Evolutionary conservation across 1,140 invertebrate genomes (phyloP), one percentile per base, ranked within the genome.

Genomic region (Listronotus oregonensis): DNA sequence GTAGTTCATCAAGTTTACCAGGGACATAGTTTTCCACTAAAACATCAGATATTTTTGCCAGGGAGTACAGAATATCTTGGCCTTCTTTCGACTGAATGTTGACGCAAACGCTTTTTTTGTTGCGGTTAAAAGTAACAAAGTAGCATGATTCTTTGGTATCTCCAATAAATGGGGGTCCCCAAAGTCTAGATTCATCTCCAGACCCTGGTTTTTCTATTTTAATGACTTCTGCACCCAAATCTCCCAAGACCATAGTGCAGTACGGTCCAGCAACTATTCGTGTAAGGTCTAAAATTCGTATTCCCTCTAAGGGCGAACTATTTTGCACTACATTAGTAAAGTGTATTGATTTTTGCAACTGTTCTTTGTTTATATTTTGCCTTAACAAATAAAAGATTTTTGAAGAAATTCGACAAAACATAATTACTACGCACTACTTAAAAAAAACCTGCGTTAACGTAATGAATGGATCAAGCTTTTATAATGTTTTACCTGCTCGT

Each of bases 11-110:
- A 64, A 99, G 78, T 73, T 94, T 95, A 0, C 95, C 95, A 12
- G 96, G 96, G 0, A 98, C 81, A 81, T 91, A 99, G 81, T 99
- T 99, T 78, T 99, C 96, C 10, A 99, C 84, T 0, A 98, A 74
- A 18, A 99, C 87, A 83, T 99, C 96, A 79, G 89, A 67, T n/a
- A 89, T 85, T 51, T 80, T 80, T 10, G 87, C 90, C 42, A 95
- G 78, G 46, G 94, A 84, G 68, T 88, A 83, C 11, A 97, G 80
- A 21, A 98, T 81, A 42, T 90, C 77, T n/a, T n/a, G n/a, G 1
- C 96, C 96, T 78, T 86, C 78, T 21, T 73, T 49, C 15, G 82
- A 81, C 75, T 94, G 95, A 1, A 98, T 79, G 79, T 99, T 87
- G 43, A 99, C 81, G 70, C 91, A 94, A 47, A 98, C 82, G 78